A percentile compares a stretch with the other conserved stretches of the same genome.
Evolutionary conservation across 2,113 vertebrate species (phyloP).

Genomic region (Channa argus): DNA sequence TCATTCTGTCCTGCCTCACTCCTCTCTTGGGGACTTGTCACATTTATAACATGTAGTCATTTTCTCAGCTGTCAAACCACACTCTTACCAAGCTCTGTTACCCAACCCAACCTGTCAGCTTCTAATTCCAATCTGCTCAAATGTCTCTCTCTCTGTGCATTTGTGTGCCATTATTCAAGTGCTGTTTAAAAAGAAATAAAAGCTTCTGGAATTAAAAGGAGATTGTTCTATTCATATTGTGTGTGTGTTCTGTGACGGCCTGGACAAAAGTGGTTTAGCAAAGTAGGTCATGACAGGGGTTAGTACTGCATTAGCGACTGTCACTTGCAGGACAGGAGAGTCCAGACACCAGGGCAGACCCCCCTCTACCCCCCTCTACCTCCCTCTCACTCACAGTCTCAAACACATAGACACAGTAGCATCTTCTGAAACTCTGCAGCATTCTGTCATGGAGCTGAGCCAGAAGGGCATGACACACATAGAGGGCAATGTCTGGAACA

Average conservation of each 20-base stretch:
- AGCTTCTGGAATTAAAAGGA: constrained; percentile 32
- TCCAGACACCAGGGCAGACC: constrained; percentile 65
- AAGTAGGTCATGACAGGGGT: constrained; percentile 82
- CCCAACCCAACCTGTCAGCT: constrained; percentile 57
- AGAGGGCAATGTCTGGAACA: constrained; percentile 70
- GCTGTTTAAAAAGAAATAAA: constrained; percentile 6
- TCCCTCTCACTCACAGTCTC: constrained; percentile 43
- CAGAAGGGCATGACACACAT: constrained; percentile 73
- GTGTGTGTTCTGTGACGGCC: constrained; percentile 31
- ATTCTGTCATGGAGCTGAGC: constrained; percentile 69
- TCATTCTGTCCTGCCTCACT: constrained; percentile 66
- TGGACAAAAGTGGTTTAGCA: constrained; percentile 61
- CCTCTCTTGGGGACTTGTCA: constrained; percentile 78
- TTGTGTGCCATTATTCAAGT: constrained; percentile 7
- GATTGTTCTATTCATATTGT: constrained; percentile 39
- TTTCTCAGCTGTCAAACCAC: constrained; percentile 83
- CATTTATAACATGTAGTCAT: constrained; percentile 81
- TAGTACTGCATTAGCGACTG: constrained; percentile 81
- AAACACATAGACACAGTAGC: constrained; percentile 3
- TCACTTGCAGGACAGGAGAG: constrained; percentile 73
- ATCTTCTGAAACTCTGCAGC: constrained; percentile 34
- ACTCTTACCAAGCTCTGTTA: constrained; percentile 62
- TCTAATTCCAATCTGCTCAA: constrained; percentile 63
- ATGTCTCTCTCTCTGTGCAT: not conserved
- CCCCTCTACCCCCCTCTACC: too few relatives aligned